These are phyloP conservation scores for Microplitis demolitor DNA, from an alignment of 1,140 invertebrate species.

Conservation along the genomic window DNA sequence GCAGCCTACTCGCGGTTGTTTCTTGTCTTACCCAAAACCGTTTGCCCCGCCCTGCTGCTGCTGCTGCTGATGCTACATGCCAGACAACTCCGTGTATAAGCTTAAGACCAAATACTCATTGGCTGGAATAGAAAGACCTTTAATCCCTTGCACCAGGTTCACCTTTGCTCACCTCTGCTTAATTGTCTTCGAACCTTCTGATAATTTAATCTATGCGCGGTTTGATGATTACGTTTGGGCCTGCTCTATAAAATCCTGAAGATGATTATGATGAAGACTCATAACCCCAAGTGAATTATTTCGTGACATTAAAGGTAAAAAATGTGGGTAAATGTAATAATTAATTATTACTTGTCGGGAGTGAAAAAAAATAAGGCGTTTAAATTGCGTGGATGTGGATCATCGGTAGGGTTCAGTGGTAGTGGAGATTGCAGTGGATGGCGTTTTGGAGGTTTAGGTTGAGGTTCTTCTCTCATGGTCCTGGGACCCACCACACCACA, in stretches of 20 bases:
- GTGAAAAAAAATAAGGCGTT: background rate
- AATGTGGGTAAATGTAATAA: background rate
- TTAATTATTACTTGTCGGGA: too few relatives aligned
- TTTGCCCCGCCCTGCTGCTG: constrained; percentile 32
- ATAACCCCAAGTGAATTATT: too few relatives aligned
- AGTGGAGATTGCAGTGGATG: background rate
- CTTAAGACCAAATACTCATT: too few relatives aligned
- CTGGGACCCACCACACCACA: constrained; percentile 48
- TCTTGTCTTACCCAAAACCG: constrained; percentile 45
- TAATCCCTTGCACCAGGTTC: too few relatives aligned
- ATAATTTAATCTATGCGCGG: too few relatives aligned
- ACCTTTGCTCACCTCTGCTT: too few relatives aligned
- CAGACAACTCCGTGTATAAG: constrained; percentile 42
- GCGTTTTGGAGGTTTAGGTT: constrained; percentile 22
- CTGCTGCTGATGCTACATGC: constrained; percentile 35
- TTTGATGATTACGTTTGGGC: too few relatives aligned
- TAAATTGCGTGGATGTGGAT: background rate
- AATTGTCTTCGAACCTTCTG: too few relatives aligned
- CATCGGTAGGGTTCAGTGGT: background rate
- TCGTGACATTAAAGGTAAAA: constrained; percentile 38
- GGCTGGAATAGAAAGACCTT: too few relatives aligned
- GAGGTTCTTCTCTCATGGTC: constrained; percentile 19
- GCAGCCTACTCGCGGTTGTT: constrained; percentile 24
- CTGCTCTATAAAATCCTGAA: too few relatives aligned
- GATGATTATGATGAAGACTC: too few relatives aligned